Evolutionary conservation across 2,113 vertebrate species (phyloP).

Genomic region (Burhinus bistriatus): DNA sequence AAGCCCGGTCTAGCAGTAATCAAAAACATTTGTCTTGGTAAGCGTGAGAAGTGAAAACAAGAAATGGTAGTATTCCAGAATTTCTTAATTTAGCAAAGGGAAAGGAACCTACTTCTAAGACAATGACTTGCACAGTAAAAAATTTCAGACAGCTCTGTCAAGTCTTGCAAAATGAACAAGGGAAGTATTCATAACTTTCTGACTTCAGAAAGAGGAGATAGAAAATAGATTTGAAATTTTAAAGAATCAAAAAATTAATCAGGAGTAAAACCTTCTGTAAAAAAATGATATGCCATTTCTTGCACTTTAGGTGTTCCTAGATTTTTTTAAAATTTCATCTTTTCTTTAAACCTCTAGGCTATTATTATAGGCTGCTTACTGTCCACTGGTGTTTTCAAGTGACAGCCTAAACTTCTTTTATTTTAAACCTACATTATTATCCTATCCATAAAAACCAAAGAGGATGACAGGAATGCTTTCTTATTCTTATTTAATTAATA

Average conservation of each 20-base stretch:
- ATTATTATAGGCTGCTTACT: not conserved
- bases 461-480: not conserved
- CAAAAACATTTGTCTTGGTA: slow-evolving; percentile 37
- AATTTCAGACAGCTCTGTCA: not conserved
- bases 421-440: not conserved
- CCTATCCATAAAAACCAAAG: not conserved
- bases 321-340: not conserved
- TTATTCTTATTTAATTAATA: not conserved
- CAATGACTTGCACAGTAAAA: not conserved
- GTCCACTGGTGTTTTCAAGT: not conserved
- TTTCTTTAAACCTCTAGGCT: not conserved
- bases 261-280: not conserved
- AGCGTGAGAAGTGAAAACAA: not conserved
- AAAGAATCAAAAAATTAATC: not conserved
- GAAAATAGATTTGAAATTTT: not conserved
- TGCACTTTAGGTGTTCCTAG: not conserved
- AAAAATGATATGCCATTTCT: not conserved
- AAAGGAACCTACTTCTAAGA: not conserved
- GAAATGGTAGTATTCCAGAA: not conserved
- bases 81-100: not conserved
- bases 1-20: not conserved
- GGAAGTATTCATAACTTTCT: not conserved
- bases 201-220: not conserved
- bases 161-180: not conserved
- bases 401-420: not conserved